Evolutionary conservation across 2,888 invertebrate species (phyloP).

Genomic region (Cheilosia impressa): DNA sequence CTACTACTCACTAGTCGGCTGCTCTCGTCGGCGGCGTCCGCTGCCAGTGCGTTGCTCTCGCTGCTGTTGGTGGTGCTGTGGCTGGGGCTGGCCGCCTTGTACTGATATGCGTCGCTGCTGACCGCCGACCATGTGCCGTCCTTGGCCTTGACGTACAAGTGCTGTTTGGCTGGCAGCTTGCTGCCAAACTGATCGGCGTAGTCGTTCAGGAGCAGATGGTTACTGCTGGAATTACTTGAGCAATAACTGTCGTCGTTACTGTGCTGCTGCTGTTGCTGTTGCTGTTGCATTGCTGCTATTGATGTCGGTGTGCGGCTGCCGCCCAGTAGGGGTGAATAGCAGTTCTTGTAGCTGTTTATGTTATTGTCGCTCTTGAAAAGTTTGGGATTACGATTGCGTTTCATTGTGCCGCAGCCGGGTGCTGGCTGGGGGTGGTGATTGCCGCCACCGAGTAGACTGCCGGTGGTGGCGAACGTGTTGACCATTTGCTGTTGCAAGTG

Average conservation of each 20-base stretch:
- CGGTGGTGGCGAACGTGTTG: slow-evolving; percentile 54
- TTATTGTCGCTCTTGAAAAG: slow-evolving; percentile 83
- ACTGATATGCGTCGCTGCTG: slow-evolving; percentile 82
- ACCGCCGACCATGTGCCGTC: slow-evolving; percentile 83
- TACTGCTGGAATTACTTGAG: slow-evolving; percentile 77
- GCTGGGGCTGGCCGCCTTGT: slow-evolving; percentile 77
- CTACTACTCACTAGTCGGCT: slow-evolving; percentile 76
- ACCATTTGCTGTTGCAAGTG: slow-evolving; percentile 64
- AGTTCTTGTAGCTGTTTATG: slow-evolving; percentile 78
- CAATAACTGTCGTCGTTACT: slow-evolving; percentile 77
- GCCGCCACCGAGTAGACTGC: slow-evolving; percentile 22
- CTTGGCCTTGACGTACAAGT: slow-evolving; percentile 83
- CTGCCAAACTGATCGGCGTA: slow-evolving; percentile 79
- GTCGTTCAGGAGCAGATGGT: slow-evolving; percentile 68
- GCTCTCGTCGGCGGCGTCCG: slow-evolving; percentile 69
- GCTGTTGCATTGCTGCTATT: slow-evolving; percentile 31
- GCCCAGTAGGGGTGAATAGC: slow-evolving; percentile 58
- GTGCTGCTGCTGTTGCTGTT: slow-evolving; percentile 43
- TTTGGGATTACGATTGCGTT: slow-evolving; percentile 82
- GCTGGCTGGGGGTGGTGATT: slow-evolving; percentile 47
- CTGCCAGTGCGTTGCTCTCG: slow-evolving; percentile 74
- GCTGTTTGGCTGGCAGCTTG: slow-evolving; percentile 82
- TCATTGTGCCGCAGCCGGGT: slow-evolving; percentile 79
- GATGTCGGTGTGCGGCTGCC: slow-evolving; percentile 48
- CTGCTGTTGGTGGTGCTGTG: slow-evolving; percentile 77